These are phyloP conservation scores for Scrobipalpa atriplicella DNA, from an alignment of 2,888 invertebrate species.

Conservation along the genomic window DNA sequence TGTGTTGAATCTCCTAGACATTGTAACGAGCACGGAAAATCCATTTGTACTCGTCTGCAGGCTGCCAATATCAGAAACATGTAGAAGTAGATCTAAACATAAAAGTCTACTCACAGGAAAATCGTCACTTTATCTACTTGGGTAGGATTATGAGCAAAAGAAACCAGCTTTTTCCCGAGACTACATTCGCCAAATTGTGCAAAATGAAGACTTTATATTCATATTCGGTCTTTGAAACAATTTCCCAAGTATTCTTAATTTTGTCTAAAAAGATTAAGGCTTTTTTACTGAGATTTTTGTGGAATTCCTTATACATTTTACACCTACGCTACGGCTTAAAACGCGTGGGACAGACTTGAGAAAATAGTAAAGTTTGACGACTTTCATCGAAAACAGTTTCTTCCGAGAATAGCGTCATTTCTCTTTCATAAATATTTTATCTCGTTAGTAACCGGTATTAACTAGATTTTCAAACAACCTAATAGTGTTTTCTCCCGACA, in stretches of 20 bases:
- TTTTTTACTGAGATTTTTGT: too few relatives aligned
- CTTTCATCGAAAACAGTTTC: too few relatives aligned
- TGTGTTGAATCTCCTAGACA: background rate
- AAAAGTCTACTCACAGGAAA: conserved; percentile 4
- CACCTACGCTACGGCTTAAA: too few relatives aligned
- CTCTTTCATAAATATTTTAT: too few relatives aligned
- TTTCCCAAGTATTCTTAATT: too few relatives aligned
- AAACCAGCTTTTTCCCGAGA: background rate
- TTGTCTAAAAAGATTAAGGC: too few relatives aligned
- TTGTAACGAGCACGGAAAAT: conserved; percentile 10
- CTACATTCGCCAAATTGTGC: background rate
- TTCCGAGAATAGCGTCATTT: background rate
- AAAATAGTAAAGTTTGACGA: too few relatives aligned
- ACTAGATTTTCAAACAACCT: background rate
- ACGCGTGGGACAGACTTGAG: too few relatives aligned
- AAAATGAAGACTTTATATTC: background rate
- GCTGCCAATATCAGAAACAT: conserved; percentile 14
- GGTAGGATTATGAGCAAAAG: background rate
- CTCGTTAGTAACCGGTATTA: background rate
- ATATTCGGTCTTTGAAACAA: too few relatives aligned
- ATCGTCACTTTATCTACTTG: background rate
- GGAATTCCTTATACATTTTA: too few relatives aligned
- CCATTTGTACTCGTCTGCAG: conserved; percentile 5
- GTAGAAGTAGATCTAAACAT: background rate
- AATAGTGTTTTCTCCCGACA: background rate